Conservation (phyloP, 2,888 invertebrate species). For the Eupithecia abbreviata region DNA sequence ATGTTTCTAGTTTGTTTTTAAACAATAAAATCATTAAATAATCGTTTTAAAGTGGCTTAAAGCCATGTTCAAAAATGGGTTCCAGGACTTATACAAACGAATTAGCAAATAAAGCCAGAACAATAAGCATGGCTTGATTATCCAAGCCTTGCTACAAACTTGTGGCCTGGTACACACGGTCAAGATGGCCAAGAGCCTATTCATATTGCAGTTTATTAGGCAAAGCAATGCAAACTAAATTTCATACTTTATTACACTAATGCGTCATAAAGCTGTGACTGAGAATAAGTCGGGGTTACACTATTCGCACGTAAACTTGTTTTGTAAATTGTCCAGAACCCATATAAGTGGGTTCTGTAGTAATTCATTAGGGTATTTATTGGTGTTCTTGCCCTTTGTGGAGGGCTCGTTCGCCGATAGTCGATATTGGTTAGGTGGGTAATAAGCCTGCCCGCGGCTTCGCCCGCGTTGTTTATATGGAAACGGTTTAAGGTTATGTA, state of each 20-base stretch:
- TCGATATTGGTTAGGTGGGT: too few relatives aligned
- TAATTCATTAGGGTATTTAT: too few relatives aligned
- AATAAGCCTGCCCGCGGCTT: too few relatives aligned
- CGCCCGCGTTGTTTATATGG: too few relatives aligned
- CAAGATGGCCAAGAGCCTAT: not conserved
- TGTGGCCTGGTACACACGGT: not conserved
- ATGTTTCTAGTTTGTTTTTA: too few relatives aligned
- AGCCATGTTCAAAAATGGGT: not conserved
- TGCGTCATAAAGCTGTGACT: not conserved
- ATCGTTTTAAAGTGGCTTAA: not conserved
- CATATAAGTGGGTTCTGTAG: not conserved
- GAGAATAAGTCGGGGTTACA: not conserved
- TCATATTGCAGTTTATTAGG: conserved; percentile 3
- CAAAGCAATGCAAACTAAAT: not conserved
- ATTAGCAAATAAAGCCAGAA: not conserved
- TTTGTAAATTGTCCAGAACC: not conserved
- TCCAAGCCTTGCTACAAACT: too few relatives aligned
- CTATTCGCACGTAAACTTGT: not conserved
- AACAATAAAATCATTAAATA: not conserved
- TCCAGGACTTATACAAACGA: not conserved
- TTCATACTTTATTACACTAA: not conserved
- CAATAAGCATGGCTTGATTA: not conserved
- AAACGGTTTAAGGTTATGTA: too few relatives aligned
- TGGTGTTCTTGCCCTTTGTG: too few relatives aligned
- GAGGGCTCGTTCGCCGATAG: too few relatives aligned